Evolutionary conservation across 1,140 invertebrate genomes (phyloP).

Genomic region (Agraylea sexmaculata): DNA sequence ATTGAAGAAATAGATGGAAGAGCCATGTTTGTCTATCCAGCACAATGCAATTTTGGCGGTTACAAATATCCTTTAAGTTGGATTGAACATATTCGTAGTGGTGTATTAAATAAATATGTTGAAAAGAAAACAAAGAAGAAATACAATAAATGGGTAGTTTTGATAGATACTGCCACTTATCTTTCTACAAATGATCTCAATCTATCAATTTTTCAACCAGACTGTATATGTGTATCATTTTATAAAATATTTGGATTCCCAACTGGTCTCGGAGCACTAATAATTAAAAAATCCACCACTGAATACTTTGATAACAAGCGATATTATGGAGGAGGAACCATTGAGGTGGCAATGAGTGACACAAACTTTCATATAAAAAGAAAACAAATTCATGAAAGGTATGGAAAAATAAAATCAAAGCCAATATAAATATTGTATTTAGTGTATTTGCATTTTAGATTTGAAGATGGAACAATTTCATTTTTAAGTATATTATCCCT

Average conservation of each 20-base stretch:
- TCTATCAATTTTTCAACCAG: conserved; percentile 58
- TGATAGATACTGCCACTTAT: conserved; percentile 79
- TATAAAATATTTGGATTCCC: conserved; percentile 98
- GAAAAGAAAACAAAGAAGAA: conserved; percentile 26
- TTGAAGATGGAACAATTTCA: conserved; percentile 88
- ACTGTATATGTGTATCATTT: conserved; percentile 89
- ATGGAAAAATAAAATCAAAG: conserved; percentile 18
- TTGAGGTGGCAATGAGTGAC: conserved; percentile 64
- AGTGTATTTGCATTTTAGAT: conserved; percentile 44
- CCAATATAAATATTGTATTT: conserved; percentile 6
- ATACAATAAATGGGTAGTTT: conserved; percentile 58
- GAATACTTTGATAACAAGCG: conserved; percentile 50
- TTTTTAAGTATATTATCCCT: conserved; percentile 78
- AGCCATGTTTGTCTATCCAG: conserved; percentile 76
- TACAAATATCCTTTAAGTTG: conserved; percentile 73
- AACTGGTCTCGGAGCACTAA: conserved; percentile 79
- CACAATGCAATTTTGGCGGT: conserved; percentile 92
- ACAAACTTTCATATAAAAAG: conserved; percentile 59
- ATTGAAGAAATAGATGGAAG: conserved; percentile 22
- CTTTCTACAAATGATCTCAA: conserved; percentile 70
- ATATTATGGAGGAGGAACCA: conserved; percentile 89
- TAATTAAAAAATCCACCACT: conserved; percentile 61
- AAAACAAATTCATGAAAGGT: conserved; percentile 58
- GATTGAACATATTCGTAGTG: conserved; percentile 53
- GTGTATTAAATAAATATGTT: conserved; percentile 39